A percentile compares a stretch with the other conserved stretches of the same genome.
Evolutionary conservation across 2,888 invertebrate species (phyloP).

Genomic region (Leucoma salicis): DNA sequence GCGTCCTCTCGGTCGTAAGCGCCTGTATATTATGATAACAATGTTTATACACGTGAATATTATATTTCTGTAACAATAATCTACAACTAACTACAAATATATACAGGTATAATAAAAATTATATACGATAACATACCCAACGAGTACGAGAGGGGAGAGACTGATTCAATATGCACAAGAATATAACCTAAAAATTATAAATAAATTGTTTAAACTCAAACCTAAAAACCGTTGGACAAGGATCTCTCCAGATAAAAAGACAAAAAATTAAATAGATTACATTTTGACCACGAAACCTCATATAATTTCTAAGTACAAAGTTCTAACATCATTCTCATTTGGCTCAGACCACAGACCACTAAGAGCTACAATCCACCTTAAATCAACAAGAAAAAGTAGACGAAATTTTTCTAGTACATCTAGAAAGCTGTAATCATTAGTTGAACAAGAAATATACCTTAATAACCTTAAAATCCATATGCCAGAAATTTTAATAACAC

Average conservation of each 20-base stretch:
- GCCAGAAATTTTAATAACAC: neutral
- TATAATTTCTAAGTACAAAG: neutral
- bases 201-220: no score
- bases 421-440: neutral
- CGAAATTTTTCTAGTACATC: no score
- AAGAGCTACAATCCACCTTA: conserved; percentile 1
- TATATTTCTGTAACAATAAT: no score
- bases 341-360: conserved; percentile 1
- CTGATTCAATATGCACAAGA: no score
- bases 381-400: neutral
- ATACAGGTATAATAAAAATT: no score
- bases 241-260: no score
- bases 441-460: neutral
- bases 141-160: no score
- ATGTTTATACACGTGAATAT: neutral
- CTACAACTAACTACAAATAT: no score
- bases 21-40: conserved; percentile 42
- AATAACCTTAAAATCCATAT: neutral
- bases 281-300: neutral
- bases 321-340: conserved; percentile 1
- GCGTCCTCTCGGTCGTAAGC: conserved; percentile 61
- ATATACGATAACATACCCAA: no score
- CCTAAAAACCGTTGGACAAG: no score
- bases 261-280: neutral
- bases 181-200: no score